A percentile compares a stretch with the other conserved stretches of the same genome.
These are phyloP conservation scores for Sinocyclocheilus anshuiensis DNA, from an alignment of 2,113 vertebrate genomes.

Conservation along the genomic window DNA sequence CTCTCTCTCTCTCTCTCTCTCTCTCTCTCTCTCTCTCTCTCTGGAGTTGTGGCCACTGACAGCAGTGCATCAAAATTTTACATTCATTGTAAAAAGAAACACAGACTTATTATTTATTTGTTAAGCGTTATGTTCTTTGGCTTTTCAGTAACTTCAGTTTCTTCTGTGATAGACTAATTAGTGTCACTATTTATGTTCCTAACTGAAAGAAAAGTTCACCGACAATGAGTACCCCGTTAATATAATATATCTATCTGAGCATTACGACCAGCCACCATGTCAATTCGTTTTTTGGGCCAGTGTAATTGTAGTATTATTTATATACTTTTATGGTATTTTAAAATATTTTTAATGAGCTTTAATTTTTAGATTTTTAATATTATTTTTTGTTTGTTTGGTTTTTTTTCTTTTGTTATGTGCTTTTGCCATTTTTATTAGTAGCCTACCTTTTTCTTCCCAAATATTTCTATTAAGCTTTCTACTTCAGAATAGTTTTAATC, in stretches of 20 bases:
- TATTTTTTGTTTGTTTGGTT: no score
- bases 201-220: not conserved
- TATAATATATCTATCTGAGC: not conserved
- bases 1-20: no score
- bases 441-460: no score
- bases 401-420: no score
- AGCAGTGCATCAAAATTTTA: not conserved
- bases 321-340: no score
- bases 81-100: not conserved
- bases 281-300: no score
- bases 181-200: not conserved
- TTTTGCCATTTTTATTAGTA: no score
- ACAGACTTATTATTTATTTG: not conserved
- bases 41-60: not conserved
- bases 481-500: no score
- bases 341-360: no score
- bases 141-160: not conserved
- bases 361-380: no score
- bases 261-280: not conserved
- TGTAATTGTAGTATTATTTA: no score
- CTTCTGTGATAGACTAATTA: not conserved
- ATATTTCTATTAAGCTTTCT: no score
- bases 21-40: slow-evolving; percentile 11
- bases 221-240: not conserved
- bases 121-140: not conserved